These are phyloP conservation scores for Trichacis sp. DNA, from an alignment of 2,888 invertebrate genomes.

Conservation along the genomic window DNA sequence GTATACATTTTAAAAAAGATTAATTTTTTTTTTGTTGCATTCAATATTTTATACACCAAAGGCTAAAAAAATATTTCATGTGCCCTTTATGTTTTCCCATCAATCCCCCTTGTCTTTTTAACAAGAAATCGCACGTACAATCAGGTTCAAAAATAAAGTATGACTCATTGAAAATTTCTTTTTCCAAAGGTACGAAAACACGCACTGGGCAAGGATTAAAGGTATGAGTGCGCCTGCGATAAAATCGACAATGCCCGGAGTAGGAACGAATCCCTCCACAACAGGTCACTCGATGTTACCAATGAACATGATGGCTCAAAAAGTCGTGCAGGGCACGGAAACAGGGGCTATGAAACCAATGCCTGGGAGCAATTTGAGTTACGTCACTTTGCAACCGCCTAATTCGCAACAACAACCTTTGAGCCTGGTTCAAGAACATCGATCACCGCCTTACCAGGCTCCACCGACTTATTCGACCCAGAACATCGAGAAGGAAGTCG, in stretches of 20 bases:
- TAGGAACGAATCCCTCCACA: conserved; percentile 60
- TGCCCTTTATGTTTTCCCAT: too few relatives aligned
- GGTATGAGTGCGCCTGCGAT: conserved; percentile 66
- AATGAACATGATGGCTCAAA: conserved; percentile 66
- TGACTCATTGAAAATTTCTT: too few relatives aligned
- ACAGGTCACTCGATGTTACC: conserved; percentile 63
- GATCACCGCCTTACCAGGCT: conserved; percentile 59
- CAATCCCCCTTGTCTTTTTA: too few relatives aligned
- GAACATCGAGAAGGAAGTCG: conserved; percentile 52
- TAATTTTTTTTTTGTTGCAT: too few relatives aligned
- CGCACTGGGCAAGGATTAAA: conserved; percentile 11
- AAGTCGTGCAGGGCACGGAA: conserved; percentile 59
- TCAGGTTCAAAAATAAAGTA: too few relatives aligned
- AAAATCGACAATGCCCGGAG: conserved; percentile 65
- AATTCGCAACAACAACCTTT: conserved; percentile 62
- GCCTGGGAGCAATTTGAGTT: conserved; percentile 57
- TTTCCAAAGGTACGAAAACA: conserved; percentile 7
- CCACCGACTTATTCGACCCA: conserved; percentile 38
- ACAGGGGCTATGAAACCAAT: conserved; percentile 62
- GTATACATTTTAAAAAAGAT: too few relatives aligned
- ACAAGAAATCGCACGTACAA: too few relatives aligned
- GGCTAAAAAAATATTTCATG: too few relatives aligned
- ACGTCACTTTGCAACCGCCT: conserved; percentile 61
- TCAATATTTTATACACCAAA: background rate
- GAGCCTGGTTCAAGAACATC: conserved; percentile 67